Conservation (phyloP, 2,797 vertebrate genomes). For the Cirrhinus molitorella region DNA sequence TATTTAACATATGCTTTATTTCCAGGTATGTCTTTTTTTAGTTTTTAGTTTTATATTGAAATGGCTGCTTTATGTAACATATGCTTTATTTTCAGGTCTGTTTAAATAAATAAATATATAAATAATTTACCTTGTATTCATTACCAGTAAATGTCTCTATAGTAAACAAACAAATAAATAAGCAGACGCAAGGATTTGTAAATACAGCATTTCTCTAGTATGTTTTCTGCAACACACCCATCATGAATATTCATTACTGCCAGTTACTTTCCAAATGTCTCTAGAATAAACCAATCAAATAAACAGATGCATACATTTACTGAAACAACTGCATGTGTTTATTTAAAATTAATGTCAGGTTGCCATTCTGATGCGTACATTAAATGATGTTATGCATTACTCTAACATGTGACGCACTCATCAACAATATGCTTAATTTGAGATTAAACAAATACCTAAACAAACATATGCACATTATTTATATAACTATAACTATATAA, state of each 20-base stretch:
- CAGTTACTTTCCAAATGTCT: not conserved
- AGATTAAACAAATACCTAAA: conserved; percentile 5
- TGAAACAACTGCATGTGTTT: not conserved
- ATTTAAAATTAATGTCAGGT: not conserved
- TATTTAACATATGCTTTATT: too few relatives aligned
- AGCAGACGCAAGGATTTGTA: not conserved
- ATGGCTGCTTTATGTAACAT: too few relatives aligned
- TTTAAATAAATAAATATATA: not conserved
- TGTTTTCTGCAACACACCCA: not conserved
- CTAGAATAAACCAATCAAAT: not conserved
- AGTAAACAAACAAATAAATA: not conserved
- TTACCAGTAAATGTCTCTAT: not conserved
- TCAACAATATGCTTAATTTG: not conserved
- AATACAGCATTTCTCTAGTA: not conserved
- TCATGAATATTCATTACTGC: not conserved
- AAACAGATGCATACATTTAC: conserved; percentile 15
- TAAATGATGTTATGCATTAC: not conserved
- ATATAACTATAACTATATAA: not conserved
- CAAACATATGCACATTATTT: not conserved
- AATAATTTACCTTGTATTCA: not conserved
- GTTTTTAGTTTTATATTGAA: not conserved
- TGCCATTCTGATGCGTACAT: not conserved
- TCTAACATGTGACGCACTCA: not conserved
- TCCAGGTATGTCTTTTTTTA: too few relatives aligned
- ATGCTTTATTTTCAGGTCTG: not conserved